phyloP scores from a whole-genome alignment of 2,797 vertebrate genomes.

The Coregonus ussuriensis region DNA sequence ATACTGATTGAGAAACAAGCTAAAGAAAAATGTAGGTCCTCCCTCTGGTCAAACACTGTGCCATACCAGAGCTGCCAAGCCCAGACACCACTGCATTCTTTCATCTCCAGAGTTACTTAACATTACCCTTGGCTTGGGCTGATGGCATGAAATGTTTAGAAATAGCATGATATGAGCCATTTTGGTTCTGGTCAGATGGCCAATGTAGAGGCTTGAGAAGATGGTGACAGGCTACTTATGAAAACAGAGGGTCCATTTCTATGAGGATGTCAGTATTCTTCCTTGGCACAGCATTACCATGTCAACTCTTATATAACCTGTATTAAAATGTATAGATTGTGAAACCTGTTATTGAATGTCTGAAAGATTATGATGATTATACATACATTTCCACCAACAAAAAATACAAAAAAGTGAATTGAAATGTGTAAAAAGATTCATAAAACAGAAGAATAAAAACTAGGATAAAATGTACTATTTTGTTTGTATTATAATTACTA shows the following conservation, averaged over 20 bases:
- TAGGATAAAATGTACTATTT: conserved; percentile 97
- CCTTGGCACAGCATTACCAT: conserved; percentile 92
- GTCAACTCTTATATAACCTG: conserved; percentile 89
- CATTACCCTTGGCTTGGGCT: conserved; percentile 25
- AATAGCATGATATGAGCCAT: conserved; percentile 35
- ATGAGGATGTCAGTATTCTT: conserved; percentile 95
- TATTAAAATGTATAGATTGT: conserved; percentile 99
- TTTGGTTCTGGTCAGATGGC: conserved; percentile 54
- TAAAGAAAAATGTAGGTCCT: conserved; percentile 60
- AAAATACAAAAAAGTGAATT: conserved; percentile 70
- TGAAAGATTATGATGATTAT: conserved; percentile 82
- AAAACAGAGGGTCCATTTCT: conserved; percentile 75
- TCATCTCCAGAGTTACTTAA: conserved; percentile 48
- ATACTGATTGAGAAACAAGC: conserved; percentile 54
- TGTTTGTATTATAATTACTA: conserved; percentile 99
- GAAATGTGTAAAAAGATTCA: conserved; percentile 79
- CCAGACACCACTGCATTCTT: conserved; percentile 63
- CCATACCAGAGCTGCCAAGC: conserved; percentile 75
- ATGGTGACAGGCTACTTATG: conserved; percentile 64
- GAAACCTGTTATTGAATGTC: conserved; percentile 95
- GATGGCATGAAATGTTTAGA: conserved; percentile 48
- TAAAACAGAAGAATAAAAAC: conserved; percentile 67
- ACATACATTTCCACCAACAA: conserved; percentile 64
- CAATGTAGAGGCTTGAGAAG: conserved; percentile 52
- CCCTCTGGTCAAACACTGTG: conserved; percentile 79